phyloP scores from a whole-genome alignment of 2,888 invertebrate genomes.

The Rotaria magnacalcarata region DNA sequence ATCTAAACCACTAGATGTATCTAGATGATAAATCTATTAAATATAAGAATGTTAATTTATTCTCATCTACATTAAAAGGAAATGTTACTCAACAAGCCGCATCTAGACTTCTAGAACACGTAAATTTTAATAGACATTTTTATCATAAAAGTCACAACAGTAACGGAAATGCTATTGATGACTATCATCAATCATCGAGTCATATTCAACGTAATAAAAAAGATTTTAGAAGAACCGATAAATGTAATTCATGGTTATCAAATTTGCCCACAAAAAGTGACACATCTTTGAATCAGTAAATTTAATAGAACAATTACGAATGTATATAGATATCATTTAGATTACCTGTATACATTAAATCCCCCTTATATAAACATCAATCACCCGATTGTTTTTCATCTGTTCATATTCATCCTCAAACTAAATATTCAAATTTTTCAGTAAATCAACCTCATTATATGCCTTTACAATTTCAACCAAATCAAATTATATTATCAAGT shows the following conservation, averaged over 20 bases:
- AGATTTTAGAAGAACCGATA: neutral
- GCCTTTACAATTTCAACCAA: neutral
- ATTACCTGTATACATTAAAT: neutral
- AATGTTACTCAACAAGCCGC: neutral
- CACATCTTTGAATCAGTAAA: neutral
- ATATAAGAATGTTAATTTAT: neutral
- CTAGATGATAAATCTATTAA: neutral
- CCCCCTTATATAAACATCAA: neutral
- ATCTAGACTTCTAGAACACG: neutral
- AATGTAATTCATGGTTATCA: slow-evolving; percentile 11
- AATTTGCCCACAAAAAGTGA: neutral
- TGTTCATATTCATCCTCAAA: neutral
- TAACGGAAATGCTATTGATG: neutral
- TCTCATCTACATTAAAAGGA: neutral
- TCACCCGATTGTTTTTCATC: too few species aligned
- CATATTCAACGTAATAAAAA: neutral
- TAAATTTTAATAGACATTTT: neutral
- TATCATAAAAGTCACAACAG: neutral
- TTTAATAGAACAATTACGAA: neutral
- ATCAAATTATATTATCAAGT: neutral
- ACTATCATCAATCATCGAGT: neutral
- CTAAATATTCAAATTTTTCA: neutral
- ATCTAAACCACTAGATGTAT: neutral
- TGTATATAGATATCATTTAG: neutral
- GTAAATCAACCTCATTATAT: neutral